A percentile compares a stretch with the other conserved stretches of the same genome.
These are phyloP conservation scores for Martes martes DNA, from an alignment of 2,113 vertebrate species.

Conservation along the genomic window DNA sequence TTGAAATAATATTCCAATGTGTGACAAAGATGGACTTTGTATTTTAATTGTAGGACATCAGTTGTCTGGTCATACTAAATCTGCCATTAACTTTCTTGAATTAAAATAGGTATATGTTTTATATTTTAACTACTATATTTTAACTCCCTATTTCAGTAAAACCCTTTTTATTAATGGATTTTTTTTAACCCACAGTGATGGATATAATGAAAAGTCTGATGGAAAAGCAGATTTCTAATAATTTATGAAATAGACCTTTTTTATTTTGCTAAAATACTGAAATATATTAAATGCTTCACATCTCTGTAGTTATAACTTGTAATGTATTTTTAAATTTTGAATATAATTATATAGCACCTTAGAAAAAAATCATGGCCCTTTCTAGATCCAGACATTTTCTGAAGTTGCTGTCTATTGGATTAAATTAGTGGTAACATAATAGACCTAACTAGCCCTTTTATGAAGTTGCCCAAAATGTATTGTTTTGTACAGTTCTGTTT, in stretches of 20 bases:
- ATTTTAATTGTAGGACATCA: constrained; percentile 23
- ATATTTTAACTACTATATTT: not conserved
- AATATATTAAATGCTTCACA: constrained; percentile 19
- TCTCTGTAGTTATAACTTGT: not conserved
- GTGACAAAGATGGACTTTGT: constrained; percentile 3
- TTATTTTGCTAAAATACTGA: not conserved
- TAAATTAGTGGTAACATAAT: not conserved
- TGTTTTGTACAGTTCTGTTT: not conserved
- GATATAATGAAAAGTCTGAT: not conserved
- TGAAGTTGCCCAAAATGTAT: not conserved
- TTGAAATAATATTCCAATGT: not conserved
- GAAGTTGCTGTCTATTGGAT: not conserved
- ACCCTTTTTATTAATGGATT: constrained; percentile 5
- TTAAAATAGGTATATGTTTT: constrained; percentile 31
- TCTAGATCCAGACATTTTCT: not conserved
- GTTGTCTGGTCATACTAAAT: not conserved
- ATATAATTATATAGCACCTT: not conserved
- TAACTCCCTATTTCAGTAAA: not conserved
- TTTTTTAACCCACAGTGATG: not conserved
- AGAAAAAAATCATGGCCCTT: not conserved
- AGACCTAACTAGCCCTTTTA: not conserved
- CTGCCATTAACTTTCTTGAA: not conserved
- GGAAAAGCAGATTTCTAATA: not conserved
- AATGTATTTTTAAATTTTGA: not conserved
- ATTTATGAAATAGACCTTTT: constrained; percentile 33